phyloP scores from a whole-genome alignment of 2,797 vertebrate species.

The Phataginus tetradactyla region DNA sequence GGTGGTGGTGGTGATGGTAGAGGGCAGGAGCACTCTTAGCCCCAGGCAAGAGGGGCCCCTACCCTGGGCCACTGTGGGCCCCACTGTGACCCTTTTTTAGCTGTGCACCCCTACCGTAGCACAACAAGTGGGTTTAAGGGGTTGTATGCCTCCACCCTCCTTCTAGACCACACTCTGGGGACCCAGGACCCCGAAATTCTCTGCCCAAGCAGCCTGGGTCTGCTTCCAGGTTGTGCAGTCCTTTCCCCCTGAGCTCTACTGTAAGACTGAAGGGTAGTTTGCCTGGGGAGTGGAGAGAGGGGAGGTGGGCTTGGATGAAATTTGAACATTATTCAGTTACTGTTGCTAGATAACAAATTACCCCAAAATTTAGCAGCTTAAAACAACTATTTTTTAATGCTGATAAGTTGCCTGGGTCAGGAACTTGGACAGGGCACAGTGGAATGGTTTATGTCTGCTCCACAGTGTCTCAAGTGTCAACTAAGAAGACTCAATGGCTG shows the following conservation, averaged over 20 bases:
- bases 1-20: background rate
- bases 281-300: background rate
- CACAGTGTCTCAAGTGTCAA: background rate
- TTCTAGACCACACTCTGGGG: background rate
- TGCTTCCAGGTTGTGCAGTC: background rate
- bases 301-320: background rate
- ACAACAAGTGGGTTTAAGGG: background rate
- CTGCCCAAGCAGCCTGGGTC: background rate
- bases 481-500: background rate
- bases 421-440: background rate
- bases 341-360: background rate
- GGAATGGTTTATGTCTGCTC: background rate
- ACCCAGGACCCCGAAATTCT: background rate
- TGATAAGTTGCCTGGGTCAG: background rate
- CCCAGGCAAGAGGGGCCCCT: background rate
- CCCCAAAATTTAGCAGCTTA: background rate
- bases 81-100: background rate
- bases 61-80: background rate
- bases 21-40: background rate
- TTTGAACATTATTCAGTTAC: background rate
- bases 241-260: background rate
- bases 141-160: fast-evolving
- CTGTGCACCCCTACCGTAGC: background rate
- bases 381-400: background rate
- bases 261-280: background rate